Base-by-base conservation (phyloP, 2,888 invertebrate species). In the Parnassius smintheus region DNA sequence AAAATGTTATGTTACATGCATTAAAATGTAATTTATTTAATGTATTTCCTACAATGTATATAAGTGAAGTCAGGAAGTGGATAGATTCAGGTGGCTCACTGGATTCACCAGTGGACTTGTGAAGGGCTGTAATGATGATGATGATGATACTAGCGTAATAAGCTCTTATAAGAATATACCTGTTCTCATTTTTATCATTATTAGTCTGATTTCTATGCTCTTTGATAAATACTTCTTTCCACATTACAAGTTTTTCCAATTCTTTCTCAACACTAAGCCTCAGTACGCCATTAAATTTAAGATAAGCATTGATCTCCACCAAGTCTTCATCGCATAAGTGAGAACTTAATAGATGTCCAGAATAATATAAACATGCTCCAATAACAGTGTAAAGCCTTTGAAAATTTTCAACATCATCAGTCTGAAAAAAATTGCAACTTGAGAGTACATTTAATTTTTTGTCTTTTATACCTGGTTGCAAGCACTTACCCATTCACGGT, bases 281-380 rank as follows among this genome's bases (percentile, higher is more conserved):
- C 48, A 97, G 90, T 59, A 98, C 86, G 3, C 96, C 96, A 74
- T 96, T 95, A 68, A 95, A 93, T 68, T 94, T 94, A 62, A 97
- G 92, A 81, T 94, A 96, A 22, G 95, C 93, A 78, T 96, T 94
- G 1, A 97, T 93, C 77, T 96, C 96, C 53, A 94, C 91, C 59
- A 96, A 90, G 81, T 97, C 96, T 64, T 94, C 94, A 59, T 94
- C 92, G 66, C 94, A 94, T 68, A 98, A 89, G 83, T 98, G 97
- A 9, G 95, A 96, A 64, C 95, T 94, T 53, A 98, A 80, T 65
- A 98, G 86, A 80, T 95, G 95, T 13, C 95, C 95, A 72, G 94
- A 88, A 69, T 94, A 93, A 75, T 93, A 94, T 41, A 94, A 75
- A 71, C 94, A 93, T 2, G 93, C 92, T 25, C 96, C 96, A 65